Evolutionary conservation across 2,888 invertebrate genomes (phyloP).

Genomic region (Choreutis nemorana): DNA sequence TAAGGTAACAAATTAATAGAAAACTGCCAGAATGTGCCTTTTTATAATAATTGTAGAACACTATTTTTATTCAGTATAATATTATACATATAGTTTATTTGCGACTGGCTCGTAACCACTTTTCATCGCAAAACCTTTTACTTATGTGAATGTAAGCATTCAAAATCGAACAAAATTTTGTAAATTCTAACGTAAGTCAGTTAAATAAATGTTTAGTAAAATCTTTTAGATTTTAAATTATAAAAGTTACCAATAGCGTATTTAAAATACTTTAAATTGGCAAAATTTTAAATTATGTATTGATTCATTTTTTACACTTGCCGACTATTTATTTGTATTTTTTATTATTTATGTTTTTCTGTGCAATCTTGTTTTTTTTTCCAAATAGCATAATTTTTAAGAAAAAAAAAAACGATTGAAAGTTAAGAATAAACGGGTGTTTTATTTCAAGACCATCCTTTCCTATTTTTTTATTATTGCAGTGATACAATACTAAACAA

Average conservation of each 20-base stretch:
- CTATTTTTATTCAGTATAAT: too few species aligned
- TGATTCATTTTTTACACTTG: conserved; percentile 28
- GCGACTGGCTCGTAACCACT: too few species aligned
- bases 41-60: conserved; percentile 43
- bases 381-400: conserved; percentile 49
- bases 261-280: too few species aligned
- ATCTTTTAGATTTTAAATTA: conserved; percentile 41
- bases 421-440: conserved; percentile 33
- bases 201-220: too few species aligned
- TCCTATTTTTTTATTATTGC: too few species aligned
- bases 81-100: too few species aligned
- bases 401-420: conserved; percentile 55
- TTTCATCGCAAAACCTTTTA: too few species aligned
- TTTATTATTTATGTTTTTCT: conserved; percentile 42
- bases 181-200: too few species aligned
- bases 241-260: conserved; percentile 62
- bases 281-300: conserved; percentile 20
- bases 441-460: conserved; percentile 23
- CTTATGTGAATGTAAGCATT: too few species aligned
- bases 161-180: too few species aligned
- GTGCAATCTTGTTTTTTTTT: conserved; percentile 29
- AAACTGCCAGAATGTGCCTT: conserved; percentile 66
- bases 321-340: conserved; percentile 56
- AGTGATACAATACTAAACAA: too few species aligned
- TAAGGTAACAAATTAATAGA: conserved; percentile 39